Conservation (phyloP, 1,140 invertebrate genomes). For the Drosophila cardini region DNA sequence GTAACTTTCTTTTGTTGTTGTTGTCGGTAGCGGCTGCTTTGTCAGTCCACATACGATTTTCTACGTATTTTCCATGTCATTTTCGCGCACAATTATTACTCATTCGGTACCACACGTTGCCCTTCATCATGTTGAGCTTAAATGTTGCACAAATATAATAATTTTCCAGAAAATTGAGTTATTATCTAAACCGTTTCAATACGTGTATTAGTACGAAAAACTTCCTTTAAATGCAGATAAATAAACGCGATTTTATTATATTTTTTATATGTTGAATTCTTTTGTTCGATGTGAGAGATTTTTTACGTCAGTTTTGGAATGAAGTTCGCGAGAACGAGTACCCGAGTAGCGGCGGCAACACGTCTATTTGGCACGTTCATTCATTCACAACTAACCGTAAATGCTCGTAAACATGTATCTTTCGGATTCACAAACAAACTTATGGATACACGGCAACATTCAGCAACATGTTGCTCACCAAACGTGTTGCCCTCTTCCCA, state of each 20-base stretch:
- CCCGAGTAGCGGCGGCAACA: slow-evolving; percentile 68
- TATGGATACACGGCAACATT: slow-evolving; percentile 31
- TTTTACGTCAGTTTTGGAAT: slow-evolving; percentile 65
- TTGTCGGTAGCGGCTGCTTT: slow-evolving; percentile 42
- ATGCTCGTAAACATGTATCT: slow-evolving; percentile 74
- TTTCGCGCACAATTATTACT: slow-evolving; percentile 60
- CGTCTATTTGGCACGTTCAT: slow-evolving; percentile 84
- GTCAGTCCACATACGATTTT: slow-evolving; percentile 72
- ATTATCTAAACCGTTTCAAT: slow-evolving; percentile 14
- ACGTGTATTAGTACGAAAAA: slow-evolving; percentile 5
- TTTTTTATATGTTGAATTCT: slow-evolving; percentile 36
- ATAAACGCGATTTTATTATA: slow-evolving; percentile 10
- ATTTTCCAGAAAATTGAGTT: slow-evolving; percentile 41
- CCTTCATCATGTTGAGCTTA: slow-evolving; percentile 72
- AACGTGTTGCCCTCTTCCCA: slow-evolving; percentile 43
- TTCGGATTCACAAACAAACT: slow-evolving; percentile 39
- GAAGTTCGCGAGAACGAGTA: slow-evolving; percentile 65
- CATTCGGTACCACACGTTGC: slow-evolving; percentile 35
- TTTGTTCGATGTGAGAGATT: slow-evolving; percentile 43
- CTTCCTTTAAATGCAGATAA: slow-evolving; percentile 32
- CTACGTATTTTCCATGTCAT: slow-evolving; percentile 84
- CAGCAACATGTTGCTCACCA: slow-evolving; percentile 63
- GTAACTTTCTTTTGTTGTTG: slow-evolving; percentile 19
- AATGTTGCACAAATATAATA: slow-evolving; percentile 50
- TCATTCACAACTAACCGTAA: slow-evolving; percentile 81